Evolutionary conservation across 1,140 invertebrate species (phyloP).

Genomic region (Conus betulinus): DNA sequence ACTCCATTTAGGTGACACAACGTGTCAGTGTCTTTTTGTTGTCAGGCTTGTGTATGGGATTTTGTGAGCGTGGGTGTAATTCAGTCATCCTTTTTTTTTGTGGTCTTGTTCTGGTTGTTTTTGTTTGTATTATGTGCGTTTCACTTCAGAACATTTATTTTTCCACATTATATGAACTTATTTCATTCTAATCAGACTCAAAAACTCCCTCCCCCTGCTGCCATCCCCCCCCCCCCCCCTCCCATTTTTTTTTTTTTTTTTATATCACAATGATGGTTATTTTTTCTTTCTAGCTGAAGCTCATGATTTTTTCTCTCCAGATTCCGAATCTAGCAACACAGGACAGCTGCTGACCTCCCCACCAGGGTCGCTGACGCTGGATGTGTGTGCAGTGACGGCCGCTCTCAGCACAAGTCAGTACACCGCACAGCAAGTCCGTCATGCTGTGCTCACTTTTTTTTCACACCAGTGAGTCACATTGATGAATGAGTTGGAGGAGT

Average conservation of each 20-base stretch:
- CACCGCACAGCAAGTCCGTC: slow-evolving; percentile 28
- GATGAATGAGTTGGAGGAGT: neutral
- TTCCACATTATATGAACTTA: no score
- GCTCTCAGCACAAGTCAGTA: slow-evolving; percentile 35
- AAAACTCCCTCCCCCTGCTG: no score
- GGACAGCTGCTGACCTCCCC: neutral
- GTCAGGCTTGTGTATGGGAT: neutral
- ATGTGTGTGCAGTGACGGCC: slow-evolving; percentile 23
- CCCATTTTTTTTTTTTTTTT: no score
- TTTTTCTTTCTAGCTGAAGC: no score
- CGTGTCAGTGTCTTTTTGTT: no score
- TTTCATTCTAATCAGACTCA: no score
- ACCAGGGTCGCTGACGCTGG: slow-evolving; percentile 20
- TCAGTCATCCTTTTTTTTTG: no score
- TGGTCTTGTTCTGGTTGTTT: no score
- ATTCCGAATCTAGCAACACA: neutral
- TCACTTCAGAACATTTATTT: neutral
- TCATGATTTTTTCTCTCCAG: neutral
- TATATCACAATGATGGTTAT: no score
- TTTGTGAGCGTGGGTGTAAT: no score
- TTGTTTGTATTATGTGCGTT: neutral
- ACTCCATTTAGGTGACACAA: no score
- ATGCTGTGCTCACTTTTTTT: slow-evolving; percentile 33
- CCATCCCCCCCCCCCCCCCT: no score
- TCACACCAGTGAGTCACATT: slow-evolving; percentile 27